Evolutionary conservation across 1,140 invertebrate genomes (phyloP).

Genomic region (Rhyzopertha dominica): DNA sequence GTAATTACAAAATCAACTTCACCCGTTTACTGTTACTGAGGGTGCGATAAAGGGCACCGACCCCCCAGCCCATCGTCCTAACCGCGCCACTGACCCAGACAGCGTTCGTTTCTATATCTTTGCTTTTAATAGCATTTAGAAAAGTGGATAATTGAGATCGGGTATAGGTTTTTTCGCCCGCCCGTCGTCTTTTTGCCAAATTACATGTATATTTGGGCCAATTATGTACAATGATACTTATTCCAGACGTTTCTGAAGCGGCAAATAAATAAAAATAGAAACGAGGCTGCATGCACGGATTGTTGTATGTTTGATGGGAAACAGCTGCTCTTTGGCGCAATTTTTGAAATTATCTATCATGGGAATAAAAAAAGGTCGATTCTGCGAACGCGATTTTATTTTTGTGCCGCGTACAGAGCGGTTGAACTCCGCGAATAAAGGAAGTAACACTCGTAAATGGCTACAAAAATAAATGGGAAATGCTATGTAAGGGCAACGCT

Average conservation of each 20-base stretch:
- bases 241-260: conserved; percentile 7
- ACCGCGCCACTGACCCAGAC: conserved; percentile 13
- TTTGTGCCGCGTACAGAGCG: too few relatives aligned
- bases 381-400: conserved; percentile 17
- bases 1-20: background rate
- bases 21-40: conserved; percentile 3
- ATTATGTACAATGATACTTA: conserved; percentile 16
- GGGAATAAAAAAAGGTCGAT: conserved; percentile 23
- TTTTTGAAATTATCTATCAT: conserved; percentile 32
- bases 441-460: too few relatives aligned
- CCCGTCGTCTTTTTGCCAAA: conserved; percentile 17
- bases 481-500: too few relatives aligned
- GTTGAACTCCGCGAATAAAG: too few relatives aligned
- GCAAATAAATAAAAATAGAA: conserved; percentile 25
- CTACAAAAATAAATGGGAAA: too few relatives aligned
- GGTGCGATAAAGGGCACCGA: conserved; percentile 9
- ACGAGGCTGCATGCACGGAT: conserved; percentile 19
- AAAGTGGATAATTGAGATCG: conserved; percentile 21
- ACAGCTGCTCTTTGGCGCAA: conserved; percentile 24
- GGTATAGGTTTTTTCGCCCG: conserved; percentile 18
- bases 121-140: conserved; percentile 22
- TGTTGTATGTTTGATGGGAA: conserved; percentile 25
- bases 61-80: conserved; percentile 10
- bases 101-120: conserved; percentile 19
- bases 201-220: conserved; percentile 18